A percentile compares a stretch with the other conserved stretches of the same genome.
These are phyloP conservation scores for Notechis scutatus DNA, from an alignment of 2,113 vertebrate species.

Conservation along the genomic window DNA sequence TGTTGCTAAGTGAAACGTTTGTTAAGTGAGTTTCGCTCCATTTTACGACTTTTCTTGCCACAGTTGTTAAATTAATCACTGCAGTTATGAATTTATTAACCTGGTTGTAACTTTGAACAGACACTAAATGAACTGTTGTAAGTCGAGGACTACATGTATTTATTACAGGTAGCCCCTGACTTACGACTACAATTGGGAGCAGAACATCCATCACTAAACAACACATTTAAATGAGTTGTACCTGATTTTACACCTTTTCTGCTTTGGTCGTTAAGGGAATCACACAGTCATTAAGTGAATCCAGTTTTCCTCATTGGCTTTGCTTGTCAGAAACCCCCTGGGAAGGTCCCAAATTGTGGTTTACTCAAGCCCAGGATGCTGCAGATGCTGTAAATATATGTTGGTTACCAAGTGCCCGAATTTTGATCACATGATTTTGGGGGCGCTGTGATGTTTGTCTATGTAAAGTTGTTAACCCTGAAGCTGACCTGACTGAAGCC, in stretches of 20 bases:
- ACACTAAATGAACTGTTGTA: too few species aligned
- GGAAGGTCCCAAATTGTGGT: neutral
- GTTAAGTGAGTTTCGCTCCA: too few species aligned
- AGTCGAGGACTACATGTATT: too few species aligned
- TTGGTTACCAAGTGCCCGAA: neutral
- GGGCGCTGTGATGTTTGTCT: neutral
- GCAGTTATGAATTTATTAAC: too few species aligned
- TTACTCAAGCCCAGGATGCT: neutral
- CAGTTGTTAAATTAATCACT: too few species aligned
- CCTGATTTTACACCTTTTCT: neutral
- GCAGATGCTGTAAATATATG: neutral
- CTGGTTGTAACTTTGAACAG: too few species aligned
- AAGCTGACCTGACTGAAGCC: too few species aligned
- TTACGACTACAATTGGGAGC: neutral
- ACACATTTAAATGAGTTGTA: neutral
- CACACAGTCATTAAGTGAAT: neutral
- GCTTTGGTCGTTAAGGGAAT: neutral
- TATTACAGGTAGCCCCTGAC: neutral
- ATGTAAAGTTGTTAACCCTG: neutral
- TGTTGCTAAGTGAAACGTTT: too few species aligned
- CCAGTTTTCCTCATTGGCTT: neutral
- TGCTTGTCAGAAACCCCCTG: neutral
- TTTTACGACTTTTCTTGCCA: too few species aligned
- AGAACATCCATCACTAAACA: neutral
- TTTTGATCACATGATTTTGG: neutral